Percentiles rank a stretch among this genome's conserved stretches.
These are phyloP conservation scores for Ondatra zibethicus DNA, from an alignment of 2,113 vertebrate species.

Conservation along the genomic window DNA sequence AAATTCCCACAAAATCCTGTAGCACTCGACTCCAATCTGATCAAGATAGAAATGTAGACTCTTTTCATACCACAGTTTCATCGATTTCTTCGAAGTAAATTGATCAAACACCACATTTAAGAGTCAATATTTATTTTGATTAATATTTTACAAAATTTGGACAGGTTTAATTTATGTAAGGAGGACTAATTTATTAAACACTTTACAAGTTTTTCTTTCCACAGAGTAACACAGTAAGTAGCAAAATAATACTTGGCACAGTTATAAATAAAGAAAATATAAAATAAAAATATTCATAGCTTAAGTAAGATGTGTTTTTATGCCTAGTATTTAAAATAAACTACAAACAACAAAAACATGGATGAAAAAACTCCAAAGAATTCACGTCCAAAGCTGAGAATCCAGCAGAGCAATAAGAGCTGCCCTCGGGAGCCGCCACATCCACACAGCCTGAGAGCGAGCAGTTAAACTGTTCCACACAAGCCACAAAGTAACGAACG, in stretches of 20 bases:
- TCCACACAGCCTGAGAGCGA: constrained; percentile 74
- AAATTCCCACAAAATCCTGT: constrained; percentile 12
- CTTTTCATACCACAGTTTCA: not conserved
- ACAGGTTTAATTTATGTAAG: constrained; percentile 91
- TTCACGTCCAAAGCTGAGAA: constrained; percentile 84
- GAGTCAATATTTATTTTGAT: constrained; percentile 92
- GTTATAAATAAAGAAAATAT: constrained; percentile 91
- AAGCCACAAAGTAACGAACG: not conserved
- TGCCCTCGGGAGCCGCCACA: constrained; percentile 68
- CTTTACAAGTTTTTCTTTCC: constrained; percentile 90
- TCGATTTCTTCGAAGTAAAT: not conserved
- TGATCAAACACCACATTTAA: constrained; percentile 82
- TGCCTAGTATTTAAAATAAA: constrained; percentile 81
- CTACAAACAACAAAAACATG: constrained; percentile 79
- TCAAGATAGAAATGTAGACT: not conserved
- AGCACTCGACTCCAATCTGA: not conserved
- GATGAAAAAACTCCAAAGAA: constrained; percentile 85
- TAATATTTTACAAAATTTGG: constrained; percentile 92
- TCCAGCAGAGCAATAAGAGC: constrained; percentile 78
- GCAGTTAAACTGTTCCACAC: constrained; percentile 47
- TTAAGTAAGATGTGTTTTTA: constrained; percentile 86
- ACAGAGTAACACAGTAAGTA: constrained; percentile 91
- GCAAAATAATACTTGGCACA: constrained; percentile 94
- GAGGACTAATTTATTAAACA: constrained; percentile 92
- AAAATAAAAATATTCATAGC: constrained; percentile 87